phyloP scores from a whole-genome alignment of 2,888 invertebrate genomes.

The Brassicogethes aeneus region DNA sequence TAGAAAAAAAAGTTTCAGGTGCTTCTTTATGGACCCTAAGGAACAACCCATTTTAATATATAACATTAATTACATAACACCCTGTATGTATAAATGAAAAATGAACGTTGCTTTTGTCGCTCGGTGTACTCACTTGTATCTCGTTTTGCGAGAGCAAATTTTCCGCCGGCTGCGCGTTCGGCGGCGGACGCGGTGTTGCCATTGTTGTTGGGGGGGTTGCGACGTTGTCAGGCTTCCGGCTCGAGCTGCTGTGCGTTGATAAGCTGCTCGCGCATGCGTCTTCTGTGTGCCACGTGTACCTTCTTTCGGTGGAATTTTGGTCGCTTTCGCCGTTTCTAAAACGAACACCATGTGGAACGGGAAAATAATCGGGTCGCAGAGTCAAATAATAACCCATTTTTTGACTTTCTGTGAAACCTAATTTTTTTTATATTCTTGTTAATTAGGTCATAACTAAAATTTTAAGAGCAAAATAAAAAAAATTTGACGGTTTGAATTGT shows the following conservation, averaged over 20 bases:
- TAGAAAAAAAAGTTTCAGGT: no score
- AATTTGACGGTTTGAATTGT: no score
- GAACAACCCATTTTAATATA: no score
- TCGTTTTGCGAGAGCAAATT: slow-evolving; percentile 56
- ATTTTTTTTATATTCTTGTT: no score
- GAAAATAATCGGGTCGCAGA: not conserved
- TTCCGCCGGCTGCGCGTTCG: slow-evolving; percentile 17
- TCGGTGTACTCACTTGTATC: slow-evolving; percentile 46
- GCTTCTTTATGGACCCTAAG: no score
- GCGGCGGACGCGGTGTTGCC: not conserved
- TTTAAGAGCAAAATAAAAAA: no score
- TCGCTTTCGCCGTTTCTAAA: slow-evolving; percentile 63
- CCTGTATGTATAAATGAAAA: not conserved
- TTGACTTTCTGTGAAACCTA: no score
- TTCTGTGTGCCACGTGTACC: slow-evolving; percentile 64
- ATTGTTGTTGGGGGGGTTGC: not conserved
- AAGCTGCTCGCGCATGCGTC: slow-evolving; percentile 49
- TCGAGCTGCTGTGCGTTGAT: slow-evolving; percentile 43
- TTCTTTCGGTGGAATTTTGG: slow-evolving; percentile 82
- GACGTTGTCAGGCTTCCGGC: slow-evolving; percentile 21
- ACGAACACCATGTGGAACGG: slow-evolving; percentile 2
- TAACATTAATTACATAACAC: no score
- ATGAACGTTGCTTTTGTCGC: not conserved
- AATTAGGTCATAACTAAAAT: no score
- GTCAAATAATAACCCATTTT: no score